phyloP scores from a whole-genome alignment of 2,888 invertebrate species.

The Oxytorus armatus region DNA sequence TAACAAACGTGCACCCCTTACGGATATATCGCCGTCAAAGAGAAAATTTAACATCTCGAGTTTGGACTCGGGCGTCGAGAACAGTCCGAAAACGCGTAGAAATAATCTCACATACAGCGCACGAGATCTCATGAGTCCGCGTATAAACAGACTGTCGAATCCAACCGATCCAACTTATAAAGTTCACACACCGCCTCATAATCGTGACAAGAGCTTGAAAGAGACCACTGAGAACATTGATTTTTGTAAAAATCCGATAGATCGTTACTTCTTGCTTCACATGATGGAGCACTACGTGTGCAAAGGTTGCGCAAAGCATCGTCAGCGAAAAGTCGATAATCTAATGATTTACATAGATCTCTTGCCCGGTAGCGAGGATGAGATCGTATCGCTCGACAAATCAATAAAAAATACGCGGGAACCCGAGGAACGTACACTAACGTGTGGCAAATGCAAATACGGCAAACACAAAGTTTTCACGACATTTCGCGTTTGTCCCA shows the following conservation, averaged over 20 bases:
- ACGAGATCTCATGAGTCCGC: slow-evolving; percentile 68
- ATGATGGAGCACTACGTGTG: slow-evolving; percentile 78
- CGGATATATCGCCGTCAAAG: slow-evolving; percentile 72
- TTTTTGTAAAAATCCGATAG: slow-evolving; percentile 74
- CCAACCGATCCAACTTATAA: slow-evolving; percentile 66
- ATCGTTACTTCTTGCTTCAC: slow-evolving; percentile 76
- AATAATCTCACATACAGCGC: slow-evolving; percentile 62
- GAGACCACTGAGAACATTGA: slow-evolving; percentile 43
- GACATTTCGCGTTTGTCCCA: slow-evolving; percentile 75
- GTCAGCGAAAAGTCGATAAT: slow-evolving; percentile 77
- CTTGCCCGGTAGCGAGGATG: slow-evolving; percentile 66
- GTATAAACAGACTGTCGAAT: slow-evolving; percentile 64
- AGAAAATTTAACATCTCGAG: slow-evolving; percentile 48
- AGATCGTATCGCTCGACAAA: slow-evolving; percentile 69
- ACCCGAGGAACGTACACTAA: slow-evolving; percentile 75
- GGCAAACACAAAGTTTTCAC: slow-evolving; percentile 74
- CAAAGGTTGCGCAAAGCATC: slow-evolving; percentile 74
- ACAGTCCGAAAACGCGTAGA: slow-evolving; percentile 31
- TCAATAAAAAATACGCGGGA: slow-evolving; percentile 75
- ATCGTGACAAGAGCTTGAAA: slow-evolving; percentile 32
- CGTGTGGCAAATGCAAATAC: slow-evolving; percentile 77
- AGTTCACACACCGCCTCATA: slow-evolving; percentile 69
- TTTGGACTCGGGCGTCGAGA: slow-evolving; percentile 53
- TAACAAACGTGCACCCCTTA: slow-evolving; percentile 73
- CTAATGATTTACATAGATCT: slow-evolving; percentile 78